Evolutionary conservation across 2,797 vertebrate genomes (phyloP).

Genomic region (Acanthiza pusilla): DNA sequence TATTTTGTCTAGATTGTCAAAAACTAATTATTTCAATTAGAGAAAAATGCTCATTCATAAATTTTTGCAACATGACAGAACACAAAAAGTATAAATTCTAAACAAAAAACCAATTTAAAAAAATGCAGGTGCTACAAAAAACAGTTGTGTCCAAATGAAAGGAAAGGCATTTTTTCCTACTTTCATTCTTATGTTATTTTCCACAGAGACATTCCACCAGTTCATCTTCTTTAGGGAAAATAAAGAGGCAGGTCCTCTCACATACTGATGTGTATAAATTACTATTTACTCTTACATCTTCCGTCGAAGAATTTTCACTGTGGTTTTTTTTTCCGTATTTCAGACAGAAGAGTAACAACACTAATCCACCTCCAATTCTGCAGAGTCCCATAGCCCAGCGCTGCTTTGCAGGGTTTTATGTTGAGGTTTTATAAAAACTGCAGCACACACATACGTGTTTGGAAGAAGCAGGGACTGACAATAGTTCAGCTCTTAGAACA

Average conservation of each 20-base stretch:
- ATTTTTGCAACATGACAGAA: background rate
- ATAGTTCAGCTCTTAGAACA: background rate
- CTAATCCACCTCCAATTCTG: background rate
- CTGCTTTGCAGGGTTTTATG: background rate
- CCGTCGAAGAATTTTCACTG: background rate
- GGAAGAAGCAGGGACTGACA: background rate
- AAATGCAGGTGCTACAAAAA: background rate
- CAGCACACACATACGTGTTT: background rate
- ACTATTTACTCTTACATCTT: background rate
- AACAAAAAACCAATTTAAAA: background rate
- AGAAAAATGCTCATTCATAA: background rate
- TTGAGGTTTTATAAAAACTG: background rate
- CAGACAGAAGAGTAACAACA: background rate
- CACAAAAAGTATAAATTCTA: background rate
- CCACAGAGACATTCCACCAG: background rate
- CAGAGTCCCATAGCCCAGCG: background rate
- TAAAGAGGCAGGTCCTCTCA: background rate
- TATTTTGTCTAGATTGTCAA: background rate
- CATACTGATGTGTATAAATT: background rate
- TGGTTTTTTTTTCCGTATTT: background rate
- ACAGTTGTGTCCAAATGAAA: background rate
- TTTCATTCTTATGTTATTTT: background rate
- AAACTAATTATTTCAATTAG: background rate
- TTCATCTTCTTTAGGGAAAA: background rate
- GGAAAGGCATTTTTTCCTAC: background rate